phyloP scores from a whole-genome alignment of 2,113 vertebrate genomes.

The Leucosticte australis region DNA sequence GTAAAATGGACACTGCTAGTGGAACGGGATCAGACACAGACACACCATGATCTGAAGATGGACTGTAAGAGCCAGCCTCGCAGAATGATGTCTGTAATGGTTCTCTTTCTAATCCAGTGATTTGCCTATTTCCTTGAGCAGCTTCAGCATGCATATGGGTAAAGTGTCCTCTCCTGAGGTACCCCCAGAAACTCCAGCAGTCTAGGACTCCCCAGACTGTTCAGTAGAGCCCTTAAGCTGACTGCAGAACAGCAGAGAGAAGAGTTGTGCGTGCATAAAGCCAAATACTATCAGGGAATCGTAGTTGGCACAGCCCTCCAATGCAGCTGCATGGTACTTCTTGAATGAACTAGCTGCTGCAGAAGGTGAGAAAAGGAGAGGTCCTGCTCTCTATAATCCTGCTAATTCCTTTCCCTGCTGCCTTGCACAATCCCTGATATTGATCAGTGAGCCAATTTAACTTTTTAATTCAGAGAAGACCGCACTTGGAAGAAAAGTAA shows the following conservation, averaged over 20 bases:
- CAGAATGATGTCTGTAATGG: fast-evolving
- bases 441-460: not conserved
- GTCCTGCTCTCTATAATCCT: not conserved
- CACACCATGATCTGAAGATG: not conserved
- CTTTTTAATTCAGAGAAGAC: not conserved
- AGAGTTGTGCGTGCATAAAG: not conserved
- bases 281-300: not conserved
- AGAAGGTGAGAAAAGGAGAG: not conserved
- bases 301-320: not conserved
- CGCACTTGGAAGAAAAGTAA: not conserved
- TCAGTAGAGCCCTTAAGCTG: not conserved
- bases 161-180: fast-evolving
- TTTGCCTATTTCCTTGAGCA: not conserved
- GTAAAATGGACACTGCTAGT: fast-evolving
- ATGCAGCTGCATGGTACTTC: not conserved
- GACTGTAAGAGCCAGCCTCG: not conserved
- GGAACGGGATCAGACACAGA: not conserved
- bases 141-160: fast-evolving
- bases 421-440: not conserved
- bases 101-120: not conserved
- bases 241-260: not conserved
- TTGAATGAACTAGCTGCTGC: not conserved
- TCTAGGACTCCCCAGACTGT: not conserved
- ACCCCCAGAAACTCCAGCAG: not conserved
- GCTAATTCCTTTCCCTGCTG: not conserved